Evolutionary conservation across 2,888 invertebrate species (phyloP), one percentile per base, ranked within the genome.

Genomic region (Caenorhabditis drosophilae): DNA sequence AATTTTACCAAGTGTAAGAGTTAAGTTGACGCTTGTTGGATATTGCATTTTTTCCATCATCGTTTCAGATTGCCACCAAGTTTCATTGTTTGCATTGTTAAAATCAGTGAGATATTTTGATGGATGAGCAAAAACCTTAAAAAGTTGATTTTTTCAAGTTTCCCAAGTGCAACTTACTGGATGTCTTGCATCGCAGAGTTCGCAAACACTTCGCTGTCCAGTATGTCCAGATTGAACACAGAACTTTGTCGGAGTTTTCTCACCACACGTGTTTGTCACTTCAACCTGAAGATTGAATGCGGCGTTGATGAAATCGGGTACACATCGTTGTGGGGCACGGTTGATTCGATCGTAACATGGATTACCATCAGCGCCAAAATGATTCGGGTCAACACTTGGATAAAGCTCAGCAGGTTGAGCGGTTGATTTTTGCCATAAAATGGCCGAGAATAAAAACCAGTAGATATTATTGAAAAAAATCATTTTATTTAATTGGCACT

Each of bases 1-100:
- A 34, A 11, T 27, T 73, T 63, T 77, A 93, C 93, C 90, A 68
- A 95, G 88, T 83, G 90, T 88, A 27, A 97, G 86, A 0, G 94
- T 95, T 67, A 98, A 87, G 85, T 96, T 96, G 76, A 98, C 95
- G 85, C 90, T 90, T 80, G 89, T 90, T 0, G 94, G 93, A 84
- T 90, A 91, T 84, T 93, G 92, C 55, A 94, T 90, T 25, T 90
- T 91, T 82, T 97, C 93, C 81, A 89, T 89, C 93, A 98, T 95
- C 2, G 98, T 97, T 84, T 96, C 94, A 0, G 94, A 94, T 84
- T 95, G 94, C 95, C 95, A 95, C 92, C 93, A 95, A 0, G 94
- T 93, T 73, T 90, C 90, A 83, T 92, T 91, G 74, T 92, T 91
- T 67, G 90, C 90, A 84, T 91, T 92, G 84, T 95, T 92, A 81